A percentile compares a stretch with the other conserved stretches of the same genome.
phyloP scores from a whole-genome alignment of 2,797 vertebrate genomes.

The Tolypeutes matacus region DNA sequence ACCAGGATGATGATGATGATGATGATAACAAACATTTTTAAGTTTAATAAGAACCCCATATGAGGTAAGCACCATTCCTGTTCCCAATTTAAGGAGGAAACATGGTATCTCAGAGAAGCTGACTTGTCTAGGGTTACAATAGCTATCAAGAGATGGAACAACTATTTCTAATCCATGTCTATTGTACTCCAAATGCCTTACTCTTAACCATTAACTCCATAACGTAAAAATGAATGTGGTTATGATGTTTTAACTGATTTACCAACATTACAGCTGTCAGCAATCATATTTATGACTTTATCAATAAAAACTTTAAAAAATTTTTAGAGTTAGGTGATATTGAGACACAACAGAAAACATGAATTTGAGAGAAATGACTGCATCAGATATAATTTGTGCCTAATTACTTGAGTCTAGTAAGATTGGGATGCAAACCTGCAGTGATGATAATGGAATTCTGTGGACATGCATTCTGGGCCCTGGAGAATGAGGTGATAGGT shows the following conservation, averaged over 20 bases:
- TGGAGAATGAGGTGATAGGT: constrained; percentile 77
- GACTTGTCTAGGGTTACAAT: not conserved
- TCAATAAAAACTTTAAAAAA: constrained; percentile 28
- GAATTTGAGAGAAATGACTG: constrained; percentile 51
- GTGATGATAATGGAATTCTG: constrained; percentile 63
- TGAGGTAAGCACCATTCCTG: not conserved
- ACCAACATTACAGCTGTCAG: not conserved
- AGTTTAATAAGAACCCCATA: not conserved
- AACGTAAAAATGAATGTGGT: not conserved
- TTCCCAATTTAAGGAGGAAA: not conserved
- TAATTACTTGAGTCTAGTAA: constrained; percentile 70
- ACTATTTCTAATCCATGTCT: not conserved
- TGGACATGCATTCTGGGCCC: constrained; percentile 45
- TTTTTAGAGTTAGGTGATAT: not conserved
- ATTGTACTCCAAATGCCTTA: not conserved
- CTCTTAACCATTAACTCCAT: constrained; percentile 4
- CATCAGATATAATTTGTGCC: constrained; percentile 64
- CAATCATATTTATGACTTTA: constrained; percentile 50
- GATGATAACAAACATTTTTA: not conserved
- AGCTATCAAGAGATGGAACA: not conserved
- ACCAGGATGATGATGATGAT: not conserved
- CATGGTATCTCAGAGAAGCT: not conserved
- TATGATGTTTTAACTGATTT: not conserved
- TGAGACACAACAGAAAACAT: constrained; percentile 29
- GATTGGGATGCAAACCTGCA: not conserved